Evolutionary conservation across 2,797 vertebrate species (phyloP), one percentile per base, ranked within the genome.

Genomic region (Onychomys leucogaster): DNA sequence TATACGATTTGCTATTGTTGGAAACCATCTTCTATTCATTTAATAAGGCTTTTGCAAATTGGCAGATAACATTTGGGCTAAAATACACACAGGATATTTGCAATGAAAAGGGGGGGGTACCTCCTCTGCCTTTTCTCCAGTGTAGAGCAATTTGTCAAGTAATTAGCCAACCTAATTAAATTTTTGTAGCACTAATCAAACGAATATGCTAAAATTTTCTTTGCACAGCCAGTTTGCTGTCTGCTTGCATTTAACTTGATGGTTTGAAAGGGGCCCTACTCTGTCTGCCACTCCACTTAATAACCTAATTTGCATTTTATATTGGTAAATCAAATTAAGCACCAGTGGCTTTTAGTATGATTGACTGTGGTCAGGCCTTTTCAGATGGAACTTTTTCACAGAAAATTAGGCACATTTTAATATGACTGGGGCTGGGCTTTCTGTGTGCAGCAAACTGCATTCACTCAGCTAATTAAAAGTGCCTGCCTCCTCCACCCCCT

Each of bases 251-350:
- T 99, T 99, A 99, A 99, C 99, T 99, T 99, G 99, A 99, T 99
- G 99, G 99, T 99, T 99, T 99, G 99, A 99, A 99, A 99, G 99
- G 99, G 99, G 99, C 99, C 98, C 98, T 99, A 98, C 98, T 99
- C 99, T 99, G 99, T 99, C 99, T 99, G 99, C 99, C 99, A 99
- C 99, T 99, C 99, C 99, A 99, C 99, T 99, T 99, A 99, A 99
- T 99, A 99, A 99, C 99, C 99, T 99, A 97, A 99, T 99, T 99
- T 99, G 99, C 99, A 99, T 99, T 99, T 99, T 99, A 99, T 99
- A 99, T 99, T 99, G 99, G 99, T 99, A 99, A 99, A 99, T 99
- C 99, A 99, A 99, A 99, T 99, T 99, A 99, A 99, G 99, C 99
- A 99, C 99, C 99, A 99, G 98, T 99, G 99, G 99, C 99, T 99